A percentile compares a stretch with the other conserved stretches of the same genome.
Evolutionary conservation across 2,797 vertebrate species (phyloP).

Genomic region (Leuciscus waleckii): DNA sequence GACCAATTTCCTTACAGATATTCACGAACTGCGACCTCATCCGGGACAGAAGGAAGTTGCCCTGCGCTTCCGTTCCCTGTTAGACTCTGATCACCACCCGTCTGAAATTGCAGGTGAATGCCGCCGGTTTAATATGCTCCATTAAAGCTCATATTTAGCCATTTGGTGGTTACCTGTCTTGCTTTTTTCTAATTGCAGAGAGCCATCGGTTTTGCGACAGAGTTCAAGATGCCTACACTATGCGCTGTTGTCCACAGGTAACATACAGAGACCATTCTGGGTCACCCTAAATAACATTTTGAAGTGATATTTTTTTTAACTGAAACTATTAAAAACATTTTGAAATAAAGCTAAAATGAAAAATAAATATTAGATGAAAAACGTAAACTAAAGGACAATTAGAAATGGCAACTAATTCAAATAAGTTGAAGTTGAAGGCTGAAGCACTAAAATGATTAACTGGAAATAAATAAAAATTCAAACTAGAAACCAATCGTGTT

Average conservation of each 20-base stretch:
- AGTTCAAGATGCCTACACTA: constrained; percentile 96
- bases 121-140: neutral
- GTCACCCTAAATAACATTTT: neutral
- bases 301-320: neutral
- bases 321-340: neutral
- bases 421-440: neutral
- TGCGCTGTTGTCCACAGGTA: constrained; percentile 98
- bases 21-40: constrained; percentile 91
- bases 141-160: neutral
- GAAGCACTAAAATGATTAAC: neutral
- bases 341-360: neutral
- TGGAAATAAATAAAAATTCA: neutral
- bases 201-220: constrained; percentile 96
- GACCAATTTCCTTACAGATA: constrained; percentile 78
- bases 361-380: neutral
- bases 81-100: constrained; percentile 96
- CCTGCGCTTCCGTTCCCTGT: constrained; percentile 90
- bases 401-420: neutral
- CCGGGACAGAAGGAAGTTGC: constrained; percentile 94
- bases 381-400: neutral
- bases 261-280: neutral
- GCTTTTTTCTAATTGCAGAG: constrained; percentile 77
- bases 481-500: neutral
- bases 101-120: constrained; percentile 94
- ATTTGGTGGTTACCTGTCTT: neutral